These are phyloP conservation scores for Antechinus stuartii DNA, from an alignment of 2,113 vertebrate genomes.

Conservation along the genomic window DNA sequence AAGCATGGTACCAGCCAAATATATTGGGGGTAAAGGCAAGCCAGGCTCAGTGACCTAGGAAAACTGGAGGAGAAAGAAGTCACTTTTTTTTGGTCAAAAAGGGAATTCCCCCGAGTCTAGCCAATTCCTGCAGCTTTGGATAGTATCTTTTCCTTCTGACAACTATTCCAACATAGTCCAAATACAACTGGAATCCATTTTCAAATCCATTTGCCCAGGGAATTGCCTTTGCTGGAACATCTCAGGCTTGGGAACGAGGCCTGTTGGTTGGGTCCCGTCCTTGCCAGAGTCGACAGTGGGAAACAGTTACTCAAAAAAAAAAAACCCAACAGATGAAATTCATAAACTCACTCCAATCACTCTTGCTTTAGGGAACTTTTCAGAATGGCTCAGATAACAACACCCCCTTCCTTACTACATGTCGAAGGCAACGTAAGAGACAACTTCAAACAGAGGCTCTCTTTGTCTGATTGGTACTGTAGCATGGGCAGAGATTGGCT, in stretches of 20 bases:
- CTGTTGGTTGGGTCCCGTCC: background rate
- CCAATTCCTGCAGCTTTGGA: constrained; percentile 7
- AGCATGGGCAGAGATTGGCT: constrained; percentile 2
- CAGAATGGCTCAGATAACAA: constrained; percentile 8
- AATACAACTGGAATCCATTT: constrained; percentile 19
- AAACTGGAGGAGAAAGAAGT: background rate
- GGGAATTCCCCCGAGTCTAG: constrained; percentile 8
- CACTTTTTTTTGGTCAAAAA: background rate
- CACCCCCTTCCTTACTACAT: background rate
- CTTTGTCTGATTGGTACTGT: background rate
- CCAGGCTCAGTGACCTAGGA: background rate
- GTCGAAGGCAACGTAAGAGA: background rate
- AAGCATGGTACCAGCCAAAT: background rate
- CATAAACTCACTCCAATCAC: background rate
- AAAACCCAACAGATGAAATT: background rate
- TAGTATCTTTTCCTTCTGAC: constrained; percentile 28
- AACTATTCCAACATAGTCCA: background rate
- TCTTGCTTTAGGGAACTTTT: constrained; percentile 4
- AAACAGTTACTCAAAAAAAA: background rate
- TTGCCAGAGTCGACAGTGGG: background rate
- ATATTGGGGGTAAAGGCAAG: background rate
- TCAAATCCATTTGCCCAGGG: background rate
- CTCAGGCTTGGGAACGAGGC: background rate
- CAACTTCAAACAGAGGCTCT: background rate
- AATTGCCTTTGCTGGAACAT: background rate